Evolutionary conservation across 2,888 invertebrate species (phyloP).

Genomic region (Drosophila falleni): DNA sequence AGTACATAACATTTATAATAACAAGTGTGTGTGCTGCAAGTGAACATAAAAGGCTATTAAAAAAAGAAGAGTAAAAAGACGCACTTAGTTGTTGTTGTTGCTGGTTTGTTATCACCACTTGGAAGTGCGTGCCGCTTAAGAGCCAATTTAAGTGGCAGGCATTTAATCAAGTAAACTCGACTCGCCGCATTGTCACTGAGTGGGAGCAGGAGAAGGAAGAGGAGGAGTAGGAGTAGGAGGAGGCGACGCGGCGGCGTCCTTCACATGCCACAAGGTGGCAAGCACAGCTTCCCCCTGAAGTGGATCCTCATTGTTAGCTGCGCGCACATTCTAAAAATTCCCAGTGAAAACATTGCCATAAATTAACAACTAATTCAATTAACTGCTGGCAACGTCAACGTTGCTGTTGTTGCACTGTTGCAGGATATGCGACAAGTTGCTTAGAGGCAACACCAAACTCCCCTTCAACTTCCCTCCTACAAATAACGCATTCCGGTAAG

Average conservation of each 20-base stretch:
- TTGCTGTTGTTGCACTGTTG: slow-evolving; percentile 47
- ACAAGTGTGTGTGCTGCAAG: slow-evolving; percentile 18
- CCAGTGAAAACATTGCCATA: slow-evolving; percentile 77
- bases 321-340: slow-evolving; percentile 63
- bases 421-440: slow-evolving; percentile 59
- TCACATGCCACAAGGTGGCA: slow-evolving; percentile 28
- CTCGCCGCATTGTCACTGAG: slow-evolving; percentile 40
- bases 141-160: slow-evolving; percentile 74
- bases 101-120: slow-evolving; percentile 57
- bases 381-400: slow-evolving; percentile 73
- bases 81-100: slow-evolving; percentile 7
- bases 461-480: background rate
- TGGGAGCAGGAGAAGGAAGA: no score
- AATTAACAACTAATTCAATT: slow-evolving; percentile 81
- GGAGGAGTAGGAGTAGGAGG: no score
- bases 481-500: slow-evolving; percentile 57
- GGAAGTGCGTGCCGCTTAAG: slow-evolving; percentile 56
- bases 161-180: slow-evolving; percentile 65
- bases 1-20: slow-evolving; percentile 14
- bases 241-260: slow-evolving; percentile 36
- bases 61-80: slow-evolving; percentile 10
- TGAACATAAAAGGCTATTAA: slow-evolving; percentile 20
- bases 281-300: slow-evolving; percentile 12
- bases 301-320: slow-evolving; percentile 24
- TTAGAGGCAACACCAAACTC: slow-evolving; percentile 24